Evolutionary conservation across 2,888 invertebrate genomes (phyloP).

Genomic region (Drosophila trichaetosa): DNA sequence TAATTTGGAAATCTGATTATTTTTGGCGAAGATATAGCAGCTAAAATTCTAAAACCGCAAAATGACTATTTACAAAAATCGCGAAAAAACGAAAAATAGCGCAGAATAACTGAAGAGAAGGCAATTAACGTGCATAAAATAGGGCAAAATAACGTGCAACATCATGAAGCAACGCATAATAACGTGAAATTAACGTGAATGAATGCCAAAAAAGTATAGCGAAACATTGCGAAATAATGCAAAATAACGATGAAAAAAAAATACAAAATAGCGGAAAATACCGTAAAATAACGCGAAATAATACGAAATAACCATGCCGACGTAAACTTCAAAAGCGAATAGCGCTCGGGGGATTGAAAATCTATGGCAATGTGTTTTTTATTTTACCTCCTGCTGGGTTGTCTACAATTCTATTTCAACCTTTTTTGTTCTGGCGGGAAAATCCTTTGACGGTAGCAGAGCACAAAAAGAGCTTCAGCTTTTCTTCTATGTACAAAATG

Average conservation of each 20-base stretch:
- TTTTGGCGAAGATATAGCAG: too few species aligned
- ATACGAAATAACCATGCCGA: slow-evolving; percentile 3
- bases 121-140: too few species aligned
- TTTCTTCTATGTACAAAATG: slow-evolving; percentile 76
- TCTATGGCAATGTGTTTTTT: slow-evolving; percentile 71
- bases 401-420: slow-evolving; percentile 71
- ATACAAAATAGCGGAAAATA: background rate
- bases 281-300: background rate
- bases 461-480: slow-evolving; percentile 55
- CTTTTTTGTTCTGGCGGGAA: slow-evolving; percentile 61
- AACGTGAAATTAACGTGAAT: background rate
- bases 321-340: slow-evolving; percentile 64
- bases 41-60: background rate
- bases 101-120: too few species aligned
- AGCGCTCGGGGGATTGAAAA: slow-evolving; percentile 48
- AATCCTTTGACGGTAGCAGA: slow-evolving; percentile 71
- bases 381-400: slow-evolving; percentile 54
- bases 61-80: background rate
- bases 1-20: too few species aligned
- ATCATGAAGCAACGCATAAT: too few species aligned
- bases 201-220: background rate
- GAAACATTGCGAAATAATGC: background rate
- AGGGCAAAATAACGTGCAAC: background rate
- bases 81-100: background rate
- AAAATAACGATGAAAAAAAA: background rate